A percentile compares a stretch with the other conserved stretches of the same genome.
These are phyloP conservation scores for Dusona sp. DNA, from an alignment of 2,888 invertebrate species.

Conservation along the genomic window DNA sequence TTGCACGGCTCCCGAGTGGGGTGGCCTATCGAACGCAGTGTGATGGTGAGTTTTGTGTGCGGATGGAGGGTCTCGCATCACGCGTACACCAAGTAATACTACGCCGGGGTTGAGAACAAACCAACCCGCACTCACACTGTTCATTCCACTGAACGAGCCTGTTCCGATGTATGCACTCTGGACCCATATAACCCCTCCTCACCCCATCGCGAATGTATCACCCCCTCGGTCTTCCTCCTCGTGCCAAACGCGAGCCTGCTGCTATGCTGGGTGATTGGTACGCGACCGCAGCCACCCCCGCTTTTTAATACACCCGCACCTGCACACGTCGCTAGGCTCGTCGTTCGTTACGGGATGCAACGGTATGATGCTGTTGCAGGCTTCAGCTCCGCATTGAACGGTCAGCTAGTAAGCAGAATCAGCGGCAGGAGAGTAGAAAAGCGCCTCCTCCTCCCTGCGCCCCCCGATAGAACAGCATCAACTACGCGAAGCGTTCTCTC, in stretches of 20 bases:
- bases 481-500: conserved; percentile 28
- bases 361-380: conserved; percentile 70
- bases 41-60: conserved; percentile 56
- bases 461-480: conserved; percentile 28
- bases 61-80: conserved; percentile 55
- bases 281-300: conserved; percentile 82
- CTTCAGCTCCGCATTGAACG: conserved; percentile 58
- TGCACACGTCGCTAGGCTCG: conserved; percentile 75
- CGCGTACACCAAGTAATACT: conserved; percentile 56
- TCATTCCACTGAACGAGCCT: conserved; percentile 70
- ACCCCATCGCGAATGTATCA: conserved; percentile 66
- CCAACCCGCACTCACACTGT: conserved; percentile 71
- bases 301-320: conserved; percentile 84
- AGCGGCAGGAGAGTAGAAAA: conserved; percentile 60
- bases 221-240: conserved; percentile 55
- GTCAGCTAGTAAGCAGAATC: conserved; percentile 70
- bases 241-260: conserved; percentile 66
- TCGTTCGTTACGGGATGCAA: conserved; percentile 69
- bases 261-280: conserved; percentile 82
- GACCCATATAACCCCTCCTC: conserved; percentile 67
- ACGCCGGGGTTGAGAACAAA: conserved; percentile 43
- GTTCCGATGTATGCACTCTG: conserved; percentile 53
- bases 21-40: conserved; percentile 52
- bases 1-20: conserved; percentile 37
- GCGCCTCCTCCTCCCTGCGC: conserved; percentile 5